Percentiles rank a stretch among this genome's conserved stretches.
These are phyloP conservation scores for Meghimatium bilineatum DNA, from an alignment of 2,888 invertebrate species.

Conservation along the genomic window DNA sequence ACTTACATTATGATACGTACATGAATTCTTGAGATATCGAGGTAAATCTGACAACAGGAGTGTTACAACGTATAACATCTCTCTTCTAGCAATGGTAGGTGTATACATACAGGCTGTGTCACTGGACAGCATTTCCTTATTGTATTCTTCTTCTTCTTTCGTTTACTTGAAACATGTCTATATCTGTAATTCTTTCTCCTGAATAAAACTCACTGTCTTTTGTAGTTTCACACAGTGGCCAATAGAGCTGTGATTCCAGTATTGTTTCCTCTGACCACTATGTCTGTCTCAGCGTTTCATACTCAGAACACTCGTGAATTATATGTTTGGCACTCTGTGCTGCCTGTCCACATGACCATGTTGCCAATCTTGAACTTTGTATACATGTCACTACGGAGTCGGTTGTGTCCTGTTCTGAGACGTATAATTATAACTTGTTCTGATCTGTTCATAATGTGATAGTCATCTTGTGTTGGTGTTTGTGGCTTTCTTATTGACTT, in stretches of 20 bases:
- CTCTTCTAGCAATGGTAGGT: too few relatives aligned
- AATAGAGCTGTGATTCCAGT: not conserved
- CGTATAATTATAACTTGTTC: not conserved
- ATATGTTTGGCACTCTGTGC: not conserved
- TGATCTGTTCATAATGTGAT: not conserved
- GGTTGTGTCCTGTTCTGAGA: constrained; percentile 18
- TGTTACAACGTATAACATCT: too few relatives aligned
- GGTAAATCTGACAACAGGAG: too few relatives aligned
- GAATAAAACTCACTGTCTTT: constrained; percentile 13
- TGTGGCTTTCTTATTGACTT: not conserved
- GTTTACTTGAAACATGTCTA: not conserved
- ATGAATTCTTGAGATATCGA: too few relatives aligned
- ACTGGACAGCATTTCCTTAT: too few relatives aligned
- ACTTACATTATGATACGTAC: too few relatives aligned
- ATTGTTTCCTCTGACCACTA: not conserved
- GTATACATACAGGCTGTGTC: too few relatives aligned
- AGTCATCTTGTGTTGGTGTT: not conserved
- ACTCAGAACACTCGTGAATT: not conserved
- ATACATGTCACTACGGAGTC: constrained; percentile 11
- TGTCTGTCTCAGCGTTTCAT: not conserved
- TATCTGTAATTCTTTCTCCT: not conserved
- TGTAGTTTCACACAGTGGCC: not conserved
- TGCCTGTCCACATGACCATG: not conserved
- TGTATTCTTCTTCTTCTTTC: not conserved
- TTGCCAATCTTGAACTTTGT: constrained; percentile 9